phyloP scores from a whole-genome alignment of 2,113 vertebrate genomes.

The Regulus satrapa region DNA sequence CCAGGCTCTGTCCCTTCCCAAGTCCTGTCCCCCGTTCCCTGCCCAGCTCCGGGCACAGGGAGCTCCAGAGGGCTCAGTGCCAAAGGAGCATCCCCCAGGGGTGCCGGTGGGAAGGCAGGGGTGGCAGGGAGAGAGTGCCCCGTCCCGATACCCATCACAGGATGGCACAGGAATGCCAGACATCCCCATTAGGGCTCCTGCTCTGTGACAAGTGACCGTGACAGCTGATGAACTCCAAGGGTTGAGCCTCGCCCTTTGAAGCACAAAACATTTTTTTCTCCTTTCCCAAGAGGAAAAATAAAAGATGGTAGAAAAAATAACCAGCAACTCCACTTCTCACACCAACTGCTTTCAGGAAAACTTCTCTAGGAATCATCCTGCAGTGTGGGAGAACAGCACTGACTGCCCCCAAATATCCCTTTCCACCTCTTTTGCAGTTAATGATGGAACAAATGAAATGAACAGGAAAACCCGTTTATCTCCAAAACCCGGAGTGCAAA shows the following conservation, averaged over 20 bases:
- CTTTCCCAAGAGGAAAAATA: not conserved
- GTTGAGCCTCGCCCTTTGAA: not conserved
- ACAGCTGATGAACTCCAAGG: not conserved
- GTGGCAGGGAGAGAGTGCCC: not conserved
- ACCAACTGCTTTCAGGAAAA: not conserved
- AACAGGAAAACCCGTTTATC: not conserved
- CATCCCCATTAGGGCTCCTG: not conserved
- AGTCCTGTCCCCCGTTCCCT: too few relatives aligned
- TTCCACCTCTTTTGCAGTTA: too few relatives aligned
- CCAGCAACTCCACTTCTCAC: not conserved
- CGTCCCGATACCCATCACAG: not conserved
- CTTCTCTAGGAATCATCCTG: not conserved
- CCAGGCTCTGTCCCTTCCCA: not conserved
- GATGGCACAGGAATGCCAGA: not conserved
- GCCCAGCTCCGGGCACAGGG: not conserved
- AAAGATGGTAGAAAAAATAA: not conserved
- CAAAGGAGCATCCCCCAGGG: not conserved
- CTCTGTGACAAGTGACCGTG: too few relatives aligned
- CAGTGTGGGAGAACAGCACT: fast-evolving
- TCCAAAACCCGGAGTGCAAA: not conserved
- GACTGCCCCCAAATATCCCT: not conserved
- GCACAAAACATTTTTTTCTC: not conserved
- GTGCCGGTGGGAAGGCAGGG: not conserved
- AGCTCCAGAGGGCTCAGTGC: not conserved
- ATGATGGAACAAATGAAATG: fast-evolving